Evolutionary conservation across 1,140 invertebrate species (phyloP), one percentile per base, ranked within the genome.

Genomic region (Danaus melanippus): DNA sequence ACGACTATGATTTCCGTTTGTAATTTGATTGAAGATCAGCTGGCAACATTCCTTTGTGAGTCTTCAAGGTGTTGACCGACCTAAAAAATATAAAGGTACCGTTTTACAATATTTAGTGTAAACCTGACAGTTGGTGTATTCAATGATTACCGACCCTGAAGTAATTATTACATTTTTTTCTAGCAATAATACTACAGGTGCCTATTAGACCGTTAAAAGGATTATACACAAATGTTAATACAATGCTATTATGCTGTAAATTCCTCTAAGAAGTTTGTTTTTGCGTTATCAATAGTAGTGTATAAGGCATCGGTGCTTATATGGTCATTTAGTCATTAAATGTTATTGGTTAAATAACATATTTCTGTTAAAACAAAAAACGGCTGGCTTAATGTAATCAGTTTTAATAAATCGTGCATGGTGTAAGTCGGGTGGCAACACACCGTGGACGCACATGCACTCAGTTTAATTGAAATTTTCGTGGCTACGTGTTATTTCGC

Each of bases 401-500:
- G 64, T 69, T 73, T 77, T 71, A 76, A 74, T 78, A 74, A 73
- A 77, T 76, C 71, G 52, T 43, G 49, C 41, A 15, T 51, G 58
- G 56, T 58, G 56, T 11, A 42, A 8, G 43, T 40, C 41, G 42
- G 46, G 40, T 45, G 10, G 52, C 9, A 10, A 11, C 48, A 45
- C 46, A 44, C 57, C 45, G 53, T 46, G 58, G 57, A 47, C 11
- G 54, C 70, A 74, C 71, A 67, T 79, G 74, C 76, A 81, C 81
- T 81, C 75, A 79, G 76, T 48, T 79, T 79, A 74, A 84, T 81
- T 84, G 78, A 79, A 81, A 76, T 81, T 83, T 79, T 79, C 68
- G 75, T 75, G 69, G 75, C 69, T 76, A 81, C 74, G 61, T 79
- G 67, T 76, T 84, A 81, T 76, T 83, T 78, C 67, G 71, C 75